phyloP scores from a whole-genome alignment of 2,888 invertebrate species.

The Aleiodes leptofemur region DNA sequence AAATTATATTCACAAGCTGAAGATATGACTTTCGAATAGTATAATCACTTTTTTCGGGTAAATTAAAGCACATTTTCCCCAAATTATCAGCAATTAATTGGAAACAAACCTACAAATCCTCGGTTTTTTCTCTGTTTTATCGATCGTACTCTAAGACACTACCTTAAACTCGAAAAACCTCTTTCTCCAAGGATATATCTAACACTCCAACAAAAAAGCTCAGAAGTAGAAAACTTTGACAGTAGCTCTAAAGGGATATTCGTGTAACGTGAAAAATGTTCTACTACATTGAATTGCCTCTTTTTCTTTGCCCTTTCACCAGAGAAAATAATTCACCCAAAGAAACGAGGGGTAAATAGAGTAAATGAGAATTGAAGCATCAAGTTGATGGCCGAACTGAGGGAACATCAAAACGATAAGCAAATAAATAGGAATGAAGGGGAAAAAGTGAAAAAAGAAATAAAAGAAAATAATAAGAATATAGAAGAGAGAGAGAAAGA shows the following conservation, averaged over 20 bases:
- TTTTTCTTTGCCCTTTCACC: not conserved
- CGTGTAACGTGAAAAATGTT: conserved; percentile 4
- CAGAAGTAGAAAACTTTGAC: conserved; percentile 23
- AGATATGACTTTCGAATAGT: too few relatives aligned
- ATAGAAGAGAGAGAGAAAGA: not conserved
- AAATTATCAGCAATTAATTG: too few relatives aligned
- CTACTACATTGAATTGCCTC: not conserved
- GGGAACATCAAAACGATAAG: conserved; percentile 26
- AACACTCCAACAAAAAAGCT: not conserved
- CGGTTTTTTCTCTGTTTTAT: too few relatives aligned
- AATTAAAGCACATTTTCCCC: too few relatives aligned
- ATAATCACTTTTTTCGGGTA: too few relatives aligned
- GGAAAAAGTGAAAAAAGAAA: not conserved
- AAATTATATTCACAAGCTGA: too few relatives aligned
- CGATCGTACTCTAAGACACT: too few relatives aligned
- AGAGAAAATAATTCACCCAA: not conserved
- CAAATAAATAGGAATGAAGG: conserved; percentile 29
- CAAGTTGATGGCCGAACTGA: not conserved
- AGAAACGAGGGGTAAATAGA: not conserved
- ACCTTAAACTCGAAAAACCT: too few relatives aligned
- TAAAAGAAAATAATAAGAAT: not conserved
- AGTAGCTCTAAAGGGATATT: conserved; percentile 21
- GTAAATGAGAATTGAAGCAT: conserved; percentile 1
- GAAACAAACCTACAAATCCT: too few relatives aligned
- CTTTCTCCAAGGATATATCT: too few relatives aligned